Evolutionary conservation across 2,113 vertebrate genomes (phyloP), one percentile per base, ranked within the genome.

Genomic region (Ochotona curzoniae): DNA sequence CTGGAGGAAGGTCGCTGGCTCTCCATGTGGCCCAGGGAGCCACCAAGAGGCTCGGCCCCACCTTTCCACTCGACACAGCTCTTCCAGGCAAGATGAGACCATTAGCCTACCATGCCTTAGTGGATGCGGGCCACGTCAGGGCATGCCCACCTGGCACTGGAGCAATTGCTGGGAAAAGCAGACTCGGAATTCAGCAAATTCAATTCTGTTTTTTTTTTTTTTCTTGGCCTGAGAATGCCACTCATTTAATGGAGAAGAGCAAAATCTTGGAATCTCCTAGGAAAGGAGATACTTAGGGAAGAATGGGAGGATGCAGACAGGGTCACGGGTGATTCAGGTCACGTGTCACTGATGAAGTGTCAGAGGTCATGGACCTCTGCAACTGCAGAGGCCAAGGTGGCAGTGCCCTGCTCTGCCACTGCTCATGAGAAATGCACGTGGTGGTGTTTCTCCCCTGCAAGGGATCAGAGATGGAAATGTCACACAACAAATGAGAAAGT

Each of bases 1-100:
- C 88, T 0, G 0, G 54, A 89, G 89, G 95, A 94, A 87, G 92
- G 94, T 79, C 66, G 25, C 67, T 26, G 85, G 78, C 86, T 83
- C 61, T 66, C 51, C 0, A 1, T 0, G 38, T 20, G 6, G 67
- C 25, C 86, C 64, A 3, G 11, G 38, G 83, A 2, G 26, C 66
- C 83, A 44, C 12, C 8, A 75, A 60, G 57, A 95, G 85, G 18
- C 5, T 3, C 5, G 17, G 51, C 69, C 28, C 78, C 78, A 18
- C 63, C 87, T 49, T 60, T 12, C 30, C 60, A 57, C 28, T 11
- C 10, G 51, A 54, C 32, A 9, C 20, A n/a, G 76, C 38, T 76
- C 85, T 49, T 4, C 90, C n/a, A n/a, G 0, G 47, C 2, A 5
- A 35, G 15, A 30, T 0, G 38, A 69, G 83, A 18, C 1, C 32